Evolutionary conservation across 2,113 vertebrate species (phyloP), one percentile per base, ranked within the genome.

Genomic region (Perca fluviatilis): DNA sequence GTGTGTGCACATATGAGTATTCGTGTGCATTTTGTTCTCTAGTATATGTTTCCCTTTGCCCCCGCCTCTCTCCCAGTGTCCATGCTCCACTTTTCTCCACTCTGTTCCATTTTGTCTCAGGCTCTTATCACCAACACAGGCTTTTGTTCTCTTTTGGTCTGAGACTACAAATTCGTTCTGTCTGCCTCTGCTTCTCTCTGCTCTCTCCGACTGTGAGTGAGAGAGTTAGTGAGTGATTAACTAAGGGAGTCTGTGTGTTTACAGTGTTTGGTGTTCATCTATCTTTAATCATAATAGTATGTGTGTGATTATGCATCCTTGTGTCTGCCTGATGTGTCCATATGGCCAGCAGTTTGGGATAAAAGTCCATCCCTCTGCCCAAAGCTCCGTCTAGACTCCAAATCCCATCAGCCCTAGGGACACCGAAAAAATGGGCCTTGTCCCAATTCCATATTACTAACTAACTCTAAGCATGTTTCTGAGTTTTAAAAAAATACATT

Each of bases 111-210:
- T 93, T 91, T 83, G 77, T 90, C 88, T 93, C 61, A 47, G 62
- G 74, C 82, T 90, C 77, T 90, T 84, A 91, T 90, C 77, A 84
- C 80, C 66, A 77, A 66, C 77, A 51, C 80, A 70, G 71, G 80
- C 85, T 85, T 87, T 90, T 91, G 75, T 88, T 91, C 88, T 91
- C 68, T 66, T 77, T 61, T 69, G 88, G 78, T 89, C 76, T 74
- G 70, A 81, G 80, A 88, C 87, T 90, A 87, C 88, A 90, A 92
- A 91, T 81, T 82, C 79, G 87, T 80, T 82, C 74, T 76, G 83
- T 85, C 88, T 83, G 75, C 74, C 66, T 62, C 68, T n/a, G 71
- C 75, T 66, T 70, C 62, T 82, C 72, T 74, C 77, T 77, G 60
- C 84, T 84, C 81, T 64, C 47, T 72, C 80, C 76, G 51, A 50